These are phyloP conservation scores for Incurvaria masculella DNA, from an alignment of 2,888 invertebrate species.

Conservation along the genomic window DNA sequence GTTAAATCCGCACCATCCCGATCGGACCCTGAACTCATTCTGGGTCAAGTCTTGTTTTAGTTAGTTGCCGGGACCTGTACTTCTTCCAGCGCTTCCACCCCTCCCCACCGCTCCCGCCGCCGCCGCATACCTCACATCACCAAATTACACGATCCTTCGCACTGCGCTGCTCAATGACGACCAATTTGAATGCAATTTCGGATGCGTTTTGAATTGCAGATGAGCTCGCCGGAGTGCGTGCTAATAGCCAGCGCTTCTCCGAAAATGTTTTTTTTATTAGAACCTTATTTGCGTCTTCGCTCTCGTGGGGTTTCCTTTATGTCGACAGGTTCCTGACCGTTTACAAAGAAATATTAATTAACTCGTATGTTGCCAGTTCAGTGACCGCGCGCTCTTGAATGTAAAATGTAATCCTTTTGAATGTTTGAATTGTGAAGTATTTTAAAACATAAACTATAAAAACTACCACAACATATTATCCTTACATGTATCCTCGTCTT, in stretches of 20 bases:
- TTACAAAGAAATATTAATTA: background rate
- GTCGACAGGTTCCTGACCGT: background rate
- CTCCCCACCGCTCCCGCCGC: background rate
- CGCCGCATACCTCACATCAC: too few relatives aligned
- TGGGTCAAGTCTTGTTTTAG: too few relatives aligned
- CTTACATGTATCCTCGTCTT: too few relatives aligned
- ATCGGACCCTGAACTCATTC: too few relatives aligned
- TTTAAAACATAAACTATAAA: too few relatives aligned
- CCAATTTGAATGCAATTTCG: constrained; percentile 33
- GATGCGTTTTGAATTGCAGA: constrained; percentile 17
- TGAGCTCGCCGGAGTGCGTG: background rate
- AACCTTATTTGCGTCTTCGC: background rate
- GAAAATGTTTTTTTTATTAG: background rate
- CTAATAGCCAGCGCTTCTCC: background rate
- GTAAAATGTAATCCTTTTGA: too few relatives aligned
- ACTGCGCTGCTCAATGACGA: constrained; percentile 28
- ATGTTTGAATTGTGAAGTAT: too few relatives aligned
- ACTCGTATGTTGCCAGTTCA: too few relatives aligned
- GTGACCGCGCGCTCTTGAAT: too few relatives aligned
- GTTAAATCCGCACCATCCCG: too few relatives aligned
- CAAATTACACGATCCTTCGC: constrained; percentile 23
- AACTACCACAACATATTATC: too few relatives aligned
- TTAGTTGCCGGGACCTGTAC: too few relatives aligned
- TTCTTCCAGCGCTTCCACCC: background rate
- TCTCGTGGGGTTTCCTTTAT: background rate